Base-by-base conservation (phyloP, 2,888 invertebrate species). In the Halictus quadricinctus region DNA sequence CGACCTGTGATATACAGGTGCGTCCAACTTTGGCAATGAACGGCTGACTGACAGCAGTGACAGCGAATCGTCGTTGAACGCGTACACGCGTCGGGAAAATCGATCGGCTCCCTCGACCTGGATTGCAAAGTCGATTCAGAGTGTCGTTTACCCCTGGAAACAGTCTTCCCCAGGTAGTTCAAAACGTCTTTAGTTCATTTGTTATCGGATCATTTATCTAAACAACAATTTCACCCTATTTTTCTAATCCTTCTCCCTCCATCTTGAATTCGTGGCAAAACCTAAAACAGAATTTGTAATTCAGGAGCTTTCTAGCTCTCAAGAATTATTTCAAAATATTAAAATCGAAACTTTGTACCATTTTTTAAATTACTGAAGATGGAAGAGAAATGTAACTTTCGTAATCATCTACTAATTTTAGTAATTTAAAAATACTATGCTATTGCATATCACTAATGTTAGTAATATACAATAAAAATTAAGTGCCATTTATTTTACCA, bases 11-110 rank as follows among this genome's bases (percentile, higher is more conserved):
- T 54, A 54, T 8, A 83, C 80, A 80, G 54, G 72, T 80, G 75
- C 72, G 75, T 60, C 64, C 75, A 83, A 83, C 80, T 83, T 83
- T 80, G 80, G 80, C 72, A 80, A 83, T 80, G 82, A 83, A 83
- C 75, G 75, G 41, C 60, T 18, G 60, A 60, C 64, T 18, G 70
- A 60, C 64, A 54, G n/a, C n/a, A n/a, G 54, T 64, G 64, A 29
- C 64, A 29, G 64, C 58, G 43, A 75, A 75, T 82, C 75, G 60
- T 58, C 18, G 64, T 12, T 64, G 50, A 75, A 25, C 29, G 48
- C 58, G 75, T 43, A 46, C 43, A 58, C 75, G 54, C 54, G 60
- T 25, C 15, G 25, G 41, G 6, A 21, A 75, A 48, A 79, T 79
- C 79, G 66, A 79, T 81, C 80, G 72, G 36, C 25, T 64, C 64